A percentile compares a stretch with the other conserved stretches of the same genome.
These are phyloP conservation scores for Ashinkailepas kermadecensis DNA, from an alignment of 2,888 invertebrate species.

Conservation along the genomic window DNA sequence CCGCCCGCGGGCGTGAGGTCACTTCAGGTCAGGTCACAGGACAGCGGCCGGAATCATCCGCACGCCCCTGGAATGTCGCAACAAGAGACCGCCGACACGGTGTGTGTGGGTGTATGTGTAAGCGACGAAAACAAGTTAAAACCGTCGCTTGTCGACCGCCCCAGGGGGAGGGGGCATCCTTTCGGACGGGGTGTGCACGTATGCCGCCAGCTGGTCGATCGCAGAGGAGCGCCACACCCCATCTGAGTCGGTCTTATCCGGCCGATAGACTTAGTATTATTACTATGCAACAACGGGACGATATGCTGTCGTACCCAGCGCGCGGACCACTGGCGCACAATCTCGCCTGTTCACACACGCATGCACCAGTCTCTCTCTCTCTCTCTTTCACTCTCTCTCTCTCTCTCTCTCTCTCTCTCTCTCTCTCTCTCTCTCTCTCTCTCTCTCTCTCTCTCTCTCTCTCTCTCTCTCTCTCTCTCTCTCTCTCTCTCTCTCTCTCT, in stretches of 20 bases:
- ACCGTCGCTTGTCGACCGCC: neutral
- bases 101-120: neutral
- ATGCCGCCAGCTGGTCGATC: too few relatives aligned
- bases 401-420: too few relatives aligned
- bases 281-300: neutral
- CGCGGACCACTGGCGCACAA: neutral
- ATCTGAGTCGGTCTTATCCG: neutral
- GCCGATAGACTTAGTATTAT: neutral
- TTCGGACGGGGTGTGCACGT: too few relatives aligned
- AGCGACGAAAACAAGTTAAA: neutral
- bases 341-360: too few relatives aligned
- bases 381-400: too few relatives aligned
- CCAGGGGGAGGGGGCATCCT: neutral
- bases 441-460: too few relatives aligned
- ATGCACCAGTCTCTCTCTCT: too few relatives aligned
- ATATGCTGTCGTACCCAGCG: neutral
- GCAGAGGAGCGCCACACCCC: neutral
- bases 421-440: too few relatives aligned
- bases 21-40: neutral
- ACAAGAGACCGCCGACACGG: neutral
- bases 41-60: neutral
- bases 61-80: conserved; percentile 1
- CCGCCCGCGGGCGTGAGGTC: neutral
- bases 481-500: too few relatives aligned
- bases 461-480: too few relatives aligned